Conservation (phyloP, 2,888 invertebrate species). For the Amorpha juglandis region DNA sequence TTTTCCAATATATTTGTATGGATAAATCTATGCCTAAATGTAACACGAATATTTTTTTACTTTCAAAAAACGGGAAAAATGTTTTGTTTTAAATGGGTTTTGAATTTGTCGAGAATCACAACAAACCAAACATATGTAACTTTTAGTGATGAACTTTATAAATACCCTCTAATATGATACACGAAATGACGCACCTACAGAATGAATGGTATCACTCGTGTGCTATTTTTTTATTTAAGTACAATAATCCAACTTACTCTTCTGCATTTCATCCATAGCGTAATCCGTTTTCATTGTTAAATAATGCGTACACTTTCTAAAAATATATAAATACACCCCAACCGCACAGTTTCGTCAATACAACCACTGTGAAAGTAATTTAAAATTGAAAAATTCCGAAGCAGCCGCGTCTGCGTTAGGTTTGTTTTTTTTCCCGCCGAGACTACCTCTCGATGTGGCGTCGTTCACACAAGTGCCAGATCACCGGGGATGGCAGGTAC, state of each 20-base stretch:
- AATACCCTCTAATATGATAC: neutral
- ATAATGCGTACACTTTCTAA: slow-evolving; percentile 65
- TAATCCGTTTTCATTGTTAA: slow-evolving; percentile 81
- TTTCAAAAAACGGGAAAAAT: neutral
- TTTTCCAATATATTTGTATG: neutral
- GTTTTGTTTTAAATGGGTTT: too few relatives aligned
- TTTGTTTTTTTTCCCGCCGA: slow-evolving; percentile 41
- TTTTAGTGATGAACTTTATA: neutral
- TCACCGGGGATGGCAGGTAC: slow-evolving; percentile 60
- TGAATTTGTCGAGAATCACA: too few relatives aligned
- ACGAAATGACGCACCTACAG: neutral
- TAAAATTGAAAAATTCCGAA: slow-evolving; percentile 72
- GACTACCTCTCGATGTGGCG: slow-evolving; percentile 68
- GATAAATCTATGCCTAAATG: neutral
- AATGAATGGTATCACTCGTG: too few relatives aligned
- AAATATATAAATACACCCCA: slow-evolving; percentile 48
- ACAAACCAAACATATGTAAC: neutral
- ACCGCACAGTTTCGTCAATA: slow-evolving; percentile 64
- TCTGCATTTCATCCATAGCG: slow-evolving; percentile 82
- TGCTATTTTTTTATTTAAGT: neutral
- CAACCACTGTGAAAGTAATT: slow-evolving; percentile 64
- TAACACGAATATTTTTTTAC: neutral
- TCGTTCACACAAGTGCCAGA: slow-evolving; percentile 68
- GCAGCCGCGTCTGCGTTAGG: slow-evolving; percentile 34
- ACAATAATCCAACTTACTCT: slow-evolving; percentile 66